Conservation (phyloP, 2,888 invertebrate species). For the Xylota segnis region DNA sequence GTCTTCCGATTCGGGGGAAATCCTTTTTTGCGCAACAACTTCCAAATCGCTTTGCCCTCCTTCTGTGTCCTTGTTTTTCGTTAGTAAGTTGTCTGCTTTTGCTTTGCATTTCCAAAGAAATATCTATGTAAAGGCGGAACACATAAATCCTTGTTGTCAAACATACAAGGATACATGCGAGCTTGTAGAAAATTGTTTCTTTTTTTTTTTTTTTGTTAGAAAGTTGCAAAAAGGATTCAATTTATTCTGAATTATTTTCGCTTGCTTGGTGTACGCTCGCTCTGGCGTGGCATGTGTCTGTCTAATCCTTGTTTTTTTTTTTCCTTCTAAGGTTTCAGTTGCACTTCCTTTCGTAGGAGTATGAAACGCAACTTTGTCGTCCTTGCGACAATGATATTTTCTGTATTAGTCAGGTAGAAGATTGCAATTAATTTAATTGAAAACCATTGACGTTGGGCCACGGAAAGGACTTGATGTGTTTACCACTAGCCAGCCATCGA, state of each 20-base stretch:
- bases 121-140: slow-evolving; percentile 33
- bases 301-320: slow-evolving; percentile 39
- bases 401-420: slow-evolving; percentile 67
- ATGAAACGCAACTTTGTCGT: slow-evolving; percentile 49
- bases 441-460: slow-evolving; percentile 57
- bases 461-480: slow-evolving; percentile 38
- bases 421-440: slow-evolving; percentile 75
- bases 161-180: slow-evolving; percentile 32
- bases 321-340: slow-evolving; percentile 21
- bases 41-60: slow-evolving; percentile 59
- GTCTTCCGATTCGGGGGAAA: slow-evolving; percentile 54
- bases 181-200: slow-evolving; percentile 42
- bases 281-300: slow-evolving; percentile 55
- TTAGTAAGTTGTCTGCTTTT: slow-evolving; percentile 4
- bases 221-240: slow-evolving; percentile 66
- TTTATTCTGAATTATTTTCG: slow-evolving; percentile 68
- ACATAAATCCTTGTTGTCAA: slow-evolving; percentile 63
- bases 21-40: slow-evolving; percentile 60
- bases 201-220: slow-evolving; percentile 54
- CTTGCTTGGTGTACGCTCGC: slow-evolving; percentile 15
- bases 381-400: slow-evolving; percentile 40
- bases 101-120: slow-evolving; percentile 16
- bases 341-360: slow-evolving; percentile 40
- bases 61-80: slow-evolving; percentile 41
- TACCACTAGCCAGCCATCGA: slow-evolving; percentile 34